These are phyloP conservation scores for Dasyurus viverrinus DNA, from an alignment of 2,113 vertebrate genomes.

Conservation along the genomic window DNA sequence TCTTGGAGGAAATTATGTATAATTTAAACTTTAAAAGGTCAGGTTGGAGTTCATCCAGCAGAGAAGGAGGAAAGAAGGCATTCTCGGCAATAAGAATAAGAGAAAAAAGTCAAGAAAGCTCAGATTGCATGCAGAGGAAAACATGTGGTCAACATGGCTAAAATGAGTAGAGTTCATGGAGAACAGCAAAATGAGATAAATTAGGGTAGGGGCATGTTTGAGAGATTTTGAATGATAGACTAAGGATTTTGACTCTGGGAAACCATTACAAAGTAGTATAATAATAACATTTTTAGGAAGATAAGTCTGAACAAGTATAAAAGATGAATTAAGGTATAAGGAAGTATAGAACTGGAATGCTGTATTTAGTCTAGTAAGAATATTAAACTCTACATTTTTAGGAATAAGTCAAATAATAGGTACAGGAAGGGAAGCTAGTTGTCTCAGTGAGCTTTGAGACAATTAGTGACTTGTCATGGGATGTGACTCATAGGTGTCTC, in stretches of 20 bases:
- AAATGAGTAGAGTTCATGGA: not conserved
- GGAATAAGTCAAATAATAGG: not conserved
- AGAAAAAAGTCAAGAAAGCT: not conserved
- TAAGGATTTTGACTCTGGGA: not conserved
- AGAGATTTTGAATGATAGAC: not conserved
- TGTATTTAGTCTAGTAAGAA: not conserved
- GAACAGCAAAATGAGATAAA: not conserved
- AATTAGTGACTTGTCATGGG: not conserved
- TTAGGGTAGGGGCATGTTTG: not conserved
- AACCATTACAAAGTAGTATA: not conserved
- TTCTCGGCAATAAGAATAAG: not conserved
- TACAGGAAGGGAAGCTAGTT: not conserved
- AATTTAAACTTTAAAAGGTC: not conserved
- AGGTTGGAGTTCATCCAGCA: not conserved
- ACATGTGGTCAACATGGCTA: not conserved
- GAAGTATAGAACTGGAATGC: not conserved
- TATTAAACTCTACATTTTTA: not conserved
- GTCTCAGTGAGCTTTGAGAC: not conserved
- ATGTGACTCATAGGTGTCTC: not conserved
- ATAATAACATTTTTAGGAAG: not conserved
- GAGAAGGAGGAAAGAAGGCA: not conserved
- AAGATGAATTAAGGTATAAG: not conserved
- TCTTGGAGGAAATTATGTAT: not conserved
- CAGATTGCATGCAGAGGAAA: not conserved
- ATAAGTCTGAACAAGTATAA: not conserved